Evolutionary conservation across 2,113 vertebrate species (phyloP).

Genomic region (Corythaixoides concolor): DNA sequence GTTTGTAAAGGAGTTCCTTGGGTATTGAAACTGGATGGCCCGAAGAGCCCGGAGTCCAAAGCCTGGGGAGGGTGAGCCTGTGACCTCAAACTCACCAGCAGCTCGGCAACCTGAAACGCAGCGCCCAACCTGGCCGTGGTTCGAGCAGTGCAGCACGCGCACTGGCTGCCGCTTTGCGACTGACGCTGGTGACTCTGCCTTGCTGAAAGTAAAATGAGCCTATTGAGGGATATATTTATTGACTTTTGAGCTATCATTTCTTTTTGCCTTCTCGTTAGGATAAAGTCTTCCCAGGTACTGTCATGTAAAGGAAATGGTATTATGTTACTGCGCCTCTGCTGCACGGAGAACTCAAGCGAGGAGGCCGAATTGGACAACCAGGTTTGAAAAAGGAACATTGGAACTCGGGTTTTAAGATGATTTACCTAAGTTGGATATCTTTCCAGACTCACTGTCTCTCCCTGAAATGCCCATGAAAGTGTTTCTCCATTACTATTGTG

Average conservation of each 20-base stretch:
- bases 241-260: not conserved
- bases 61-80: not conserved
- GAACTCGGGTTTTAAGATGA: not conserved
- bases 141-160: accelerated
- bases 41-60: not conserved
- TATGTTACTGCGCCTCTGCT: not conserved
- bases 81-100: not conserved
- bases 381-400: not conserved
- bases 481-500: not conserved
- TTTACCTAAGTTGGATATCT: not conserved
- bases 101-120: not conserved
- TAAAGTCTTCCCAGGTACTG: not conserved
- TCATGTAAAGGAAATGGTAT: not conserved
- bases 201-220: not conserved
- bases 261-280: not conserved
- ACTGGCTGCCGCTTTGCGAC: not conserved
- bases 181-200: not conserved
- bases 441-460: not conserved
- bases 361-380: not conserved
- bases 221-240: not conserved
- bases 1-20: not conserved
- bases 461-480: not conserved
- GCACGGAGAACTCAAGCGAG: not conserved
- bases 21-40: not conserved
- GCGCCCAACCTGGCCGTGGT: accelerated